Evolutionary conservation across 2,113 vertebrate genomes (phyloP).

Genomic region (Heterotilapia buettikoferi): DNA sequence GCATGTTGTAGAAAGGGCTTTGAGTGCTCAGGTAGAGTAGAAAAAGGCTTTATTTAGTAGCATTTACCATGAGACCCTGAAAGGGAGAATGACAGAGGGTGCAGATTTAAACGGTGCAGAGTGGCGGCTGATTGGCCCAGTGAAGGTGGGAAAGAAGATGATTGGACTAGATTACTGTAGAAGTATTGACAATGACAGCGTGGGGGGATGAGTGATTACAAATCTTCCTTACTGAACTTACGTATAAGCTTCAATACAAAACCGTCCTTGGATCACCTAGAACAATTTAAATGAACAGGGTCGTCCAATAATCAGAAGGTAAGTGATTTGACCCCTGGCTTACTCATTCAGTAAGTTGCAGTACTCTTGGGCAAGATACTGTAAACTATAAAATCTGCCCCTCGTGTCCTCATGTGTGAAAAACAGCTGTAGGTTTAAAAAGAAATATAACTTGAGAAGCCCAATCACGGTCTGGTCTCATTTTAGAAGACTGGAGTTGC

Average conservation of each 20-base stretch:
- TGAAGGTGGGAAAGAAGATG: not conserved
- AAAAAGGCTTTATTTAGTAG: not conserved
- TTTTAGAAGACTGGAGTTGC: not conserved
- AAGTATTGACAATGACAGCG: not conserved
- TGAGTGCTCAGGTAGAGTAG: not conserved
- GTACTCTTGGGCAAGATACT: not conserved
- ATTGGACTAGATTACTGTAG: not conserved
- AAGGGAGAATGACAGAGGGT: not conserved
- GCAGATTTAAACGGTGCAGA: not conserved
- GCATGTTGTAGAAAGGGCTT: not conserved
- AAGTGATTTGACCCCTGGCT: not conserved
- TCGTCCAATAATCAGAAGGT: accelerated
- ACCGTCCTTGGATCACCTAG: not conserved
- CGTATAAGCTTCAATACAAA: not conserved
- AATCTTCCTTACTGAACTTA: not conserved
- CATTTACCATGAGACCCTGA: not conserved
- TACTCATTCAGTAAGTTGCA: not conserved
- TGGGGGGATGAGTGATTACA: not conserved
- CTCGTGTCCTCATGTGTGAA: not conserved
- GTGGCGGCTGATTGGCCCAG: not conserved
- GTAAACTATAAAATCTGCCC: not conserved
- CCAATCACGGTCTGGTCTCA: not conserved
- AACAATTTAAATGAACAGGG: not conserved
- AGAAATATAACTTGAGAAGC: not conserved
- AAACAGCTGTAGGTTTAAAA: not conserved